Base-by-base conservation (phyloP, 2,888 invertebrate genomes). In the Cephus sareptanus region DNA sequence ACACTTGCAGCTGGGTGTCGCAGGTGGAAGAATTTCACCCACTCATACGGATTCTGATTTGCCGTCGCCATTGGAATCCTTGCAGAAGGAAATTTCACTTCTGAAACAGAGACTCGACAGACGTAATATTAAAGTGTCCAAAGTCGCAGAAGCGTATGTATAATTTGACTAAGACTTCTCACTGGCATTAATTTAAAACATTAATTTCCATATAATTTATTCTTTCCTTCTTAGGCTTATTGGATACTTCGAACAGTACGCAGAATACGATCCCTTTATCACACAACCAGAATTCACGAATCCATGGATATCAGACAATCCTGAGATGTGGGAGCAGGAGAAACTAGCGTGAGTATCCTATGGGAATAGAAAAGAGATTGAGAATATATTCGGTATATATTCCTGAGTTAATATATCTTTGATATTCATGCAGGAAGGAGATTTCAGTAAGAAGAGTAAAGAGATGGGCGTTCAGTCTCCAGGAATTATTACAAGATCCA, bases 241-340 rank as follows among this genome's bases (percentile, higher is more conserved):
- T 88, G 95, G 96, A 76, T 98, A 98, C 93, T 98, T 95, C 92
- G 98, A 99, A 91, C 99, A 99, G 92, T 98, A 99, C 92, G 94
- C 95, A 79, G 98, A 99, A 91, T 99, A 98, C 92, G 99, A 99
- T 93, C 96, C 98, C 81, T 97, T 98, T 93, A 95, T 99, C 82
- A 97, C 97, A 12, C 94, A 96, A 35, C 97, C 98, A 2, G 99
- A 99, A 92, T 95, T 97, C 91, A 96, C 97, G 69, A 99, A 99
- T 93, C 99, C 99, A 0, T 99, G 99, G 99, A 94, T 98, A 86
- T 95, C 96, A 40, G 99, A 99, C 89, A 98, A 96, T 91, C 95
- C 96, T 3, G 99, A 99, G 90, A 95, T 98, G 91, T 99, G 99
- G 99, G 99, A 99, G 87, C 97, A 96, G 91, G 99, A 99, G 92